phyloP scores from a whole-genome alignment of 2,113 vertebrate genomes.

The Pachycephala philippinensis region DNA sequence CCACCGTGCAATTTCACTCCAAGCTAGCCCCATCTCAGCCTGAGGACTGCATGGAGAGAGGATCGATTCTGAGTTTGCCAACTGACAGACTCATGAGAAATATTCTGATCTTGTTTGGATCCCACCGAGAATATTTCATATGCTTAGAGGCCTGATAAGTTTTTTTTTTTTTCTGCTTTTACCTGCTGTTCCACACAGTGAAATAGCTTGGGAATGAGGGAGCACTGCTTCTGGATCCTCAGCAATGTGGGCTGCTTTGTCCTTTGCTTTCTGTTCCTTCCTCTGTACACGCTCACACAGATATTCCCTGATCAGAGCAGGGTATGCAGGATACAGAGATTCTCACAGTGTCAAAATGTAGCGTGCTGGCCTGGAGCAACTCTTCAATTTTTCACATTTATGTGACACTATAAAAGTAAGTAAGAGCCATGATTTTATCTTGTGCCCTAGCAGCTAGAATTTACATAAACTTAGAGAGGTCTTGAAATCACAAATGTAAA shows the following conservation, averaged over 20 bases:
- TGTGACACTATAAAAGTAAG: constrained; percentile 61
- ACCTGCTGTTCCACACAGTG: neutral
- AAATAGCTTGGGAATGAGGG: neutral
- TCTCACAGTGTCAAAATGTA: constrained; percentile 49
- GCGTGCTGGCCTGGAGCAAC: constrained; percentile 61
- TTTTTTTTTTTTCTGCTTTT: neutral
- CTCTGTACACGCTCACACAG: neutral
- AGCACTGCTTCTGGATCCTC: neutral
- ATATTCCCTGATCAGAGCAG: constrained; percentile 16
- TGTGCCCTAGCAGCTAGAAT: constrained; percentile 53
- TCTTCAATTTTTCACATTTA: constrained; percentile 68
- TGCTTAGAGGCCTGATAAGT: neutral
- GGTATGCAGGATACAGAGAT: constrained; percentile 2
- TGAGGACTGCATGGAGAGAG: neutral
- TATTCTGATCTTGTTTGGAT: neutral
- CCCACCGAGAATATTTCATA: neutral
- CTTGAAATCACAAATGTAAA: constrained; percentile 68
- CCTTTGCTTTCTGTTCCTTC: neutral
- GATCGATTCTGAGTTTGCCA: constrained; percentile 21
- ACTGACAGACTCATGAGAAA: neutral
- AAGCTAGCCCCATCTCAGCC: neutral
- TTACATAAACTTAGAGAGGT: constrained; percentile 61
- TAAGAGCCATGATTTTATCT: constrained; percentile 63
- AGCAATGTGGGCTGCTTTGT: neutral
- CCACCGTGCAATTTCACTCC: neutral